Percentiles rank a stretch among this genome's conserved stretches.
phyloP scores from a whole-genome alignment of 2,888 invertebrate genomes.

The Drosophila rubida region DNA sequence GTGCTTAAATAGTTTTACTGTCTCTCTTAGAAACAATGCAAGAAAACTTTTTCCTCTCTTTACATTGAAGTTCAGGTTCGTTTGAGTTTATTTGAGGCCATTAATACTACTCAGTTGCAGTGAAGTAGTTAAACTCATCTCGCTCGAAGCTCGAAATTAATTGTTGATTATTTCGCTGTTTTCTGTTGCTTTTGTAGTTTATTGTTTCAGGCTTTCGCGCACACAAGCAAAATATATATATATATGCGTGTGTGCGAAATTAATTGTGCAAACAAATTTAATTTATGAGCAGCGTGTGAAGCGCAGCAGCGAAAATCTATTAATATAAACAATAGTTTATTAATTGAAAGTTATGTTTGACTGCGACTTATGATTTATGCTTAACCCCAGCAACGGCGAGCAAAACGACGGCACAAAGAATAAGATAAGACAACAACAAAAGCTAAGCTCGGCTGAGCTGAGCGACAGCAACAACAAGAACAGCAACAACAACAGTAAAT shows the following conservation, averaged over 20 bases:
- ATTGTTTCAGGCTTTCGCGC: conserved; percentile 3
- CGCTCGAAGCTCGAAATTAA: conserved; percentile 3
- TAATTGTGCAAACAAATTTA: conserved; percentile 73
- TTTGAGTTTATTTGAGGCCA: too few relatives aligned
- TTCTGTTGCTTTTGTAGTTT: not conserved
- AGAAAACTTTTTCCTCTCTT: too few relatives aligned
- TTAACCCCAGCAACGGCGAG: conserved; percentile 23
- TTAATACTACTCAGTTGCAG: not conserved
- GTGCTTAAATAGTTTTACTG: too few relatives aligned
- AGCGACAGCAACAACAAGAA: conserved; percentile 21
- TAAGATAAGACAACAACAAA: conserved; percentile 17
- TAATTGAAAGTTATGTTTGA: conserved; percentile 74
- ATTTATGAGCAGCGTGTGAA: conserved; percentile 42
- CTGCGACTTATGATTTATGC: conserved; percentile 62
- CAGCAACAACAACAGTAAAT: conserved; percentile 22
- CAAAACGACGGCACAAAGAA: conserved; percentile 1
- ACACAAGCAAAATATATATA: conserved; percentile 9
- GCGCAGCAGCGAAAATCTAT: conserved; percentile 60
- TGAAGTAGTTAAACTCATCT: not conserved
- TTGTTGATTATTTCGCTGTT: not conserved
- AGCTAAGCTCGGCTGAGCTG: conserved; percentile 12
- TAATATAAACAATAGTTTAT: conserved; percentile 76
- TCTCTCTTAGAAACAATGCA: too few relatives aligned
- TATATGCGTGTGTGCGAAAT: conserved; percentile 32
- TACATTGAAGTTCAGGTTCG: too few relatives aligned